phyloP scores from a whole-genome alignment of 2,113 vertebrate genomes.

The Triplophysa tibetana region DNA sequence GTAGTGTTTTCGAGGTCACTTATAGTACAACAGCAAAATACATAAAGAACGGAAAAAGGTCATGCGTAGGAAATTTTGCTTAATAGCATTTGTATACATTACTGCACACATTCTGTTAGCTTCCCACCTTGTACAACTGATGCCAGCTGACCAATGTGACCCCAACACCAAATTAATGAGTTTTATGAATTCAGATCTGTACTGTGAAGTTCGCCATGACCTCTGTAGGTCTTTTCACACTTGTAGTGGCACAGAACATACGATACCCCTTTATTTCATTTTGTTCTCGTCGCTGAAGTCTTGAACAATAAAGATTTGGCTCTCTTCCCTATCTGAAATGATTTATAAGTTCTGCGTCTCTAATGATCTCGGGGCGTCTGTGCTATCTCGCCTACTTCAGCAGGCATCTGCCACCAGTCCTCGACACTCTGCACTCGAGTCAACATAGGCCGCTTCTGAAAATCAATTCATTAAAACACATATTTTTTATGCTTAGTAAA shows the following conservation, averaged over 20 bases:
- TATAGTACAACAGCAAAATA: neutral
- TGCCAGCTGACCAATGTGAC: neutral
- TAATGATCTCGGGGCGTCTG: conserved; percentile 44
- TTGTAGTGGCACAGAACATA: conserved; percentile 11
- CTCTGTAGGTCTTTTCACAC: neutral
- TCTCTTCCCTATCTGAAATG: conserved; percentile 31
- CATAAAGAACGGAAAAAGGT: neutral
- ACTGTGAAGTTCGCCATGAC: neutral
- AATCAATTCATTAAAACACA: conserved; percentile 49
- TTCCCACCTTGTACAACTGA: neutral
- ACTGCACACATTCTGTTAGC: neutral
- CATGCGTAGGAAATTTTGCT: conserved; percentile 12
- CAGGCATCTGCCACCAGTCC: conserved; percentile 51
- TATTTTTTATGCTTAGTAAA: conserved; percentile 11
- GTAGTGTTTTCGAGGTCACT: too few relatives aligned
- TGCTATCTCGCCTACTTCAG: conserved; percentile 52
- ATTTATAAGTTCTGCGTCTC: conserved; percentile 51
- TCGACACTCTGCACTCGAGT: conserved; percentile 47
- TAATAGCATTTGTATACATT: neutral
- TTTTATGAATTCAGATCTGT: neutral
- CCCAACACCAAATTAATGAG: neutral
- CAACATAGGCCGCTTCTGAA: conserved; percentile 48
- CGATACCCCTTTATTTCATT: neutral
- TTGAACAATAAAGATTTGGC: conserved; percentile 37
- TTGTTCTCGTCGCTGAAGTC: neutral